Evolutionary conservation across 2,797 vertebrate genomes (phyloP), one percentile per base, ranked within the genome.

Genomic region (Ctenopoma kingsleyae): DNA sequence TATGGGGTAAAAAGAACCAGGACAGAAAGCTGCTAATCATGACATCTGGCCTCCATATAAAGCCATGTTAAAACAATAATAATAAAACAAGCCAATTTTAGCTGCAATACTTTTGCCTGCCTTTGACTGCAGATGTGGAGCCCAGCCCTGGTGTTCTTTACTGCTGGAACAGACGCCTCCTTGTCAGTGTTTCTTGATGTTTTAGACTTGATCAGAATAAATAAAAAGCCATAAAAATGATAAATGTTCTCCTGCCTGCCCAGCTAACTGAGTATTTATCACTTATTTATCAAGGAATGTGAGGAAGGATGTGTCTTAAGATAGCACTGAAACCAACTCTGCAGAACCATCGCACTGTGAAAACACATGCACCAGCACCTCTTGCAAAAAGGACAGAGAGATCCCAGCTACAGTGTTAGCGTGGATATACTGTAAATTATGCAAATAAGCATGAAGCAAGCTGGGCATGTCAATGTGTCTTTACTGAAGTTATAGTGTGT

Each of bases 21-120:
- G 74, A 89, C 79, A 82, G 78, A 84, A 85, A 87, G 84, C 87
- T 89, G 90, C 89, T 90, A 90, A 89, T 90, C 83, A 78, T 81
- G 75, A 83, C 87, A 90, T 91, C 84, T 91, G 90, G 83, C 71
- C 75, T 79, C 76, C 85, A 89, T 86, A 83, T 82, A 87, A 89
- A 89, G 77, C 76, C 74, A 83, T 75, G 70, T 77, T 86, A 81
- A 86, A 90, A 90, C 87, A 87, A 89, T 88, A 90, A 91, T 80
- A 87, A 77, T 84, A 75, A 84, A 91, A 83, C 66, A 86, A 78
- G 83, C 83, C 83, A 80, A 67, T 78, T 87, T 86, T 87, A 85
- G 87, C 87, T 84, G 79, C 85, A 76, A 23, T 81, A 73, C 84
- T 88, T 78, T 72, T 82, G 79, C 78, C 76, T 82, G 79, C 78